Percentiles rank a stretch among this genome's conserved stretches.
These are phyloP conservation scores for Actinostola sp. DNA, from an alignment of 92 coral and sea anemone species.

Conservation along the genomic window DNA sequence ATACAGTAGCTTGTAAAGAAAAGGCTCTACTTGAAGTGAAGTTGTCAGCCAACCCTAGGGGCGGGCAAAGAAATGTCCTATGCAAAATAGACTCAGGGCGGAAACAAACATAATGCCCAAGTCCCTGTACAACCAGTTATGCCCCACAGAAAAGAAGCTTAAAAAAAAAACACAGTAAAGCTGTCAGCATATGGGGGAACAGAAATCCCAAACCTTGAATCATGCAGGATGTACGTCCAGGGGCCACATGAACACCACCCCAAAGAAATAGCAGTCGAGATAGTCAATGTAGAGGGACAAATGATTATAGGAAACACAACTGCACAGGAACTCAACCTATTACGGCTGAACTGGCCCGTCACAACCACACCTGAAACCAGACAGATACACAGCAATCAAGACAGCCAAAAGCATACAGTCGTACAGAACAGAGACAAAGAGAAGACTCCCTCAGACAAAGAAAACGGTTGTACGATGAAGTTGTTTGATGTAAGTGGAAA, in stretches of 20 bases:
- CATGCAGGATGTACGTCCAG: slow-evolving; percentile 47
- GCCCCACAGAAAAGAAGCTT: slow-evolving; percentile 13
- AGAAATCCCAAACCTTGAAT: slow-evolving; percentile 51
- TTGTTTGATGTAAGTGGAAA: no score
- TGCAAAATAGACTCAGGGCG: slow-evolving; percentile 62
- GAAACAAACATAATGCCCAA: slow-evolving; percentile 57
- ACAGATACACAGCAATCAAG: no score
- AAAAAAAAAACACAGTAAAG: slow-evolving; percentile 30
- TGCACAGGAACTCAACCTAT: slow-evolving; percentile 51
- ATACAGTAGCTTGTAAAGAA: slow-evolving; percentile 38
- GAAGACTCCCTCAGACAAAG: no score
- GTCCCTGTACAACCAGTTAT: slow-evolving; percentile 44
- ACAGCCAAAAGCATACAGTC: no score
- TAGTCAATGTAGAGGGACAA: slow-evolving; percentile 50
- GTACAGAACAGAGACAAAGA: no score
- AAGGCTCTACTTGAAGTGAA: slow-evolving; percentile 35
- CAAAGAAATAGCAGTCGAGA: slow-evolving; percentile 33
- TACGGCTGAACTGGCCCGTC: slow-evolving; percentile 59
- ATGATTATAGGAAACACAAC: slow-evolving; percentile 54
- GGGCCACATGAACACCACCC: slow-evolving; percentile 50
- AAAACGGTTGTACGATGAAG: no score
- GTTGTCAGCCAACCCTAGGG: slow-evolving; percentile 25
- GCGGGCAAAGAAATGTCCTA: slow-evolving; percentile 22
- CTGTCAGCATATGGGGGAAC: slow-evolving; percentile 52
- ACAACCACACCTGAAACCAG: slow-evolving; percentile 21